Percentiles rank a stretch among this genome's conserved stretches.
Conservation (phyloP, 2,797 vertebrate species). For the Enoplosus armatus region DNA sequence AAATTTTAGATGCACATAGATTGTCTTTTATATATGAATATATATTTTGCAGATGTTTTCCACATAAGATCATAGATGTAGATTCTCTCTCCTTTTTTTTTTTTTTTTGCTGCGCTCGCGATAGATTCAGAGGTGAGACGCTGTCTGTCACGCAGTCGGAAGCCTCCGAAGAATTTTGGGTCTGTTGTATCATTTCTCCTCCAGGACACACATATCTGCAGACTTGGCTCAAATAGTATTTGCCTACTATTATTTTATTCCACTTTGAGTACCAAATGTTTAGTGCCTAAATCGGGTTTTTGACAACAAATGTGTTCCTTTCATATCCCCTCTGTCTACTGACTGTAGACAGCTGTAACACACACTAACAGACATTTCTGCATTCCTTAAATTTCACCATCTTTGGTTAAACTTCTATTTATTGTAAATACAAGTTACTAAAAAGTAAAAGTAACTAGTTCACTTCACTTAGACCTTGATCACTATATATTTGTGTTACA, state of each 20-base stretch:
- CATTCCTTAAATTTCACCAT: background rate
- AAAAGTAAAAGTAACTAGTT: background rate
- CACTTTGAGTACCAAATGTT: conserved; percentile 40
- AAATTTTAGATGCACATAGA: conserved; percentile 85
- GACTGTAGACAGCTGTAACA: background rate
- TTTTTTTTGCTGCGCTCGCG: conserved; percentile 43
- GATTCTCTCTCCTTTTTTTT: conserved; percentile 60
- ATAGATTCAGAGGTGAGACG: conserved; percentile 54
- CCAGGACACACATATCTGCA: conserved; percentile 51
- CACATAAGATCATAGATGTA: conserved; percentile 80
- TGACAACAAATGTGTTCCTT: background rate
- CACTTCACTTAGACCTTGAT: background rate
- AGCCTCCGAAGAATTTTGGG: conserved; percentile 53
- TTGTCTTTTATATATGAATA: conserved; percentile 84
- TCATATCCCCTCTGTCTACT: background rate
- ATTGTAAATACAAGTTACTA: background rate
- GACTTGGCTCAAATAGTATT: conserved; percentile 37
- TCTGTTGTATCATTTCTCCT: conserved; percentile 68
- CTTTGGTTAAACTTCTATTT: background rate
- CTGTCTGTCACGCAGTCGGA: conserved; percentile 39
- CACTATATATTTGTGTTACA: background rate
- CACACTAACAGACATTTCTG: conserved; percentile 1
- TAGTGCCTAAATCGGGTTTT: background rate
- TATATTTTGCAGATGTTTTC: conserved; percentile 88
- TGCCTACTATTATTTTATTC: conserved; percentile 35